phyloP scores from a whole-genome alignment of 2,797 vertebrate species.

The Enteromius viviparus region DNA sequence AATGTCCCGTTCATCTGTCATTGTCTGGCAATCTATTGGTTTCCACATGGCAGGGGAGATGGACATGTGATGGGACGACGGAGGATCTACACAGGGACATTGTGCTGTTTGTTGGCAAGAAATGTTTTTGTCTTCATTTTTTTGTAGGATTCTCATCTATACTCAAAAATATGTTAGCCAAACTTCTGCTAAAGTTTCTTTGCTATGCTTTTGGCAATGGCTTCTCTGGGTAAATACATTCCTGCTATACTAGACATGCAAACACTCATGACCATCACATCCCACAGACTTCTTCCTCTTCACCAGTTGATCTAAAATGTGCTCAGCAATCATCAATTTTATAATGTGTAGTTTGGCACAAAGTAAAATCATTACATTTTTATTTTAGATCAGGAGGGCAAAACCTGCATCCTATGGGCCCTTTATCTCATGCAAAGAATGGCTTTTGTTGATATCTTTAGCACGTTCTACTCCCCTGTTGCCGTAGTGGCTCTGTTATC shows the following conservation, averaged over 20 bases:
- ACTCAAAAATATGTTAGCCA: not conserved
- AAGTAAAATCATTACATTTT: constrained; percentile 18
- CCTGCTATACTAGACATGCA: constrained; percentile 8
- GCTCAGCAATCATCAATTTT: not conserved
- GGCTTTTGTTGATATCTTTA: constrained; percentile 42
- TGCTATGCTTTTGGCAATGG: not conserved
- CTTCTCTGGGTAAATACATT: not conserved
- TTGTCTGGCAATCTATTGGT: constrained; percentile 19
- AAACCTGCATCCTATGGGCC: constrained; percentile 2
- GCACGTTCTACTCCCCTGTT: constrained; percentile 4
- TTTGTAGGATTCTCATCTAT: not conserved
- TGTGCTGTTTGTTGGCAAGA: constrained; percentile 18
- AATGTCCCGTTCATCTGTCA: constrained; percentile 27
- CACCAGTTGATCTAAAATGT: constrained; percentile 3
- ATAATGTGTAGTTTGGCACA: not conserved
- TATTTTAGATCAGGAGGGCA: constrained; percentile 26
- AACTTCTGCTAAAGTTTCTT: not conserved
- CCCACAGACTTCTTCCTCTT: not conserved
- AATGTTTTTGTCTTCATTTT: not conserved
- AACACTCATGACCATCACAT: constrained; percentile 4
- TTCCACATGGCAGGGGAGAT: constrained; percentile 23
- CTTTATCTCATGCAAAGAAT: constrained; percentile 46
- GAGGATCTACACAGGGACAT: constrained; percentile 14
- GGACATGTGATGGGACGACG: constrained; percentile 22
- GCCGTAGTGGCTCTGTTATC: constrained; percentile 34